Evolutionary conservation across 2,113 vertebrate species (phyloP).

Genomic region (Chionomys nivalis): DNA sequence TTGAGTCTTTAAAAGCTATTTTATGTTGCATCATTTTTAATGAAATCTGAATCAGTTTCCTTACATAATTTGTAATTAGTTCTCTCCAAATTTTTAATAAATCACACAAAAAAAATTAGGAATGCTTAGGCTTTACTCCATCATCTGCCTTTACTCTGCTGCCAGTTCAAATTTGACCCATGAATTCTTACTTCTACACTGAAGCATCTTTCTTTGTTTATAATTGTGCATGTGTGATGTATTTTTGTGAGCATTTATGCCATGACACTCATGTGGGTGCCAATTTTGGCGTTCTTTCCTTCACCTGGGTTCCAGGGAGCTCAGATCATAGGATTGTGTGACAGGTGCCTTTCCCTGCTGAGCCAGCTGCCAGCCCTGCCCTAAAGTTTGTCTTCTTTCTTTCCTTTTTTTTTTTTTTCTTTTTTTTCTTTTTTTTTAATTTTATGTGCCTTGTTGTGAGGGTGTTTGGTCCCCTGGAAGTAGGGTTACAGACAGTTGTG

Average conservation of each 20-base stretch:
- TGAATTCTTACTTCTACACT: not conserved
- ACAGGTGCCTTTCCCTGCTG: not conserved
- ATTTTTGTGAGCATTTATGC: not conserved
- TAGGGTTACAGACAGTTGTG: too few species aligned
- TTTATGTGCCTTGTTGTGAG: too few species aligned
- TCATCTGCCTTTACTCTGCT: constrained; percentile 33
- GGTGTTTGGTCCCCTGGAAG: too few species aligned
- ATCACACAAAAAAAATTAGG: constrained; percentile 26
- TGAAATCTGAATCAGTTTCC: constrained; percentile 11
- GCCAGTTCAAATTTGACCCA: not conserved
- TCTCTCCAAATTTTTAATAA: constrained; percentile 40
- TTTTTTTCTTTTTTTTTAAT: not conserved
- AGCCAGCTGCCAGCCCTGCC: not conserved
- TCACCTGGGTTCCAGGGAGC: not conserved
- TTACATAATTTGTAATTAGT: constrained; percentile 33
- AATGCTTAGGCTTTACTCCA: constrained; percentile 7
- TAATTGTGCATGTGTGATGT: not conserved
- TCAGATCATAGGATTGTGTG: not conserved
- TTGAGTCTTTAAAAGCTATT: not conserved
- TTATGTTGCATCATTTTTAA: not conserved
- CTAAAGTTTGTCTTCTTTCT: not conserved
- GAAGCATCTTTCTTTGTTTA: constrained; percentile 35
- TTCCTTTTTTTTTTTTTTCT: fast-evolving
- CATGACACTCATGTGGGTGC: not conserved
- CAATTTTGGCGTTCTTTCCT: not conserved